Evolutionary conservation across 1,140 invertebrate species (phyloP), one percentile per base, ranked within the genome.

Genomic region (Dryas iulia): DNA sequence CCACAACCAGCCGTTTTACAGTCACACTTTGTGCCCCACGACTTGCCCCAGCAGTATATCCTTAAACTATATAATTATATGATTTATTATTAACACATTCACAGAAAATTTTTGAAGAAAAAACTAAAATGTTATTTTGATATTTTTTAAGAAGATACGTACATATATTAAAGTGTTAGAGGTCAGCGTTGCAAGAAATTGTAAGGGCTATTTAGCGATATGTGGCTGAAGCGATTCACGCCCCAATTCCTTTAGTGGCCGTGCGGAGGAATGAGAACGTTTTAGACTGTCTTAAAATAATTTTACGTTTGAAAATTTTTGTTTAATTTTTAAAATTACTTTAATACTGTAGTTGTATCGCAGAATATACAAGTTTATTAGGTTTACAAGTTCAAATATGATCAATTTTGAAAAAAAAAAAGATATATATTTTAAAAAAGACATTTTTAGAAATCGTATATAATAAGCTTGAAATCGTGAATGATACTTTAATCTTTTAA

Each of bases 191-290:
- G 59, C 59, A 53, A 39, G 59, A 62, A 26, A 25, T 47, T 62
- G 35, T 52, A 25, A 62, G 59, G 59, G 59, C 47, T 62, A 47
- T 62, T 62, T 62, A 62, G 39, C 59, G 26, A 61, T 39, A 23
- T 62, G 39, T 39, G 30, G 2, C 39, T 61, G 59, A 28, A 61
- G 59, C 59, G 33, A 14, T 62, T 62, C 25, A 62, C 59, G 59
- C 59, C 59, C 59, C 18, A 53, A 14, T 62, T 62, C 39, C 47
- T 52, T 28, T 21, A 62, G 59, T 62, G 47, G 59, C 59, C 33
- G 59, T 31, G 28, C 30, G 23, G 25, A 28, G 25, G 24, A 47
- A 47, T 47, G 39, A 47, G 21, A 47, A 47, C 39, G 18, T 47
- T 47, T 47, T 47, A 47, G 39, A 47, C 39, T 21, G 39, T 47